Base-by-base conservation (phyloP, 2,797 vertebrate species). In the Sebastiscus albofasciatus region DNA sequence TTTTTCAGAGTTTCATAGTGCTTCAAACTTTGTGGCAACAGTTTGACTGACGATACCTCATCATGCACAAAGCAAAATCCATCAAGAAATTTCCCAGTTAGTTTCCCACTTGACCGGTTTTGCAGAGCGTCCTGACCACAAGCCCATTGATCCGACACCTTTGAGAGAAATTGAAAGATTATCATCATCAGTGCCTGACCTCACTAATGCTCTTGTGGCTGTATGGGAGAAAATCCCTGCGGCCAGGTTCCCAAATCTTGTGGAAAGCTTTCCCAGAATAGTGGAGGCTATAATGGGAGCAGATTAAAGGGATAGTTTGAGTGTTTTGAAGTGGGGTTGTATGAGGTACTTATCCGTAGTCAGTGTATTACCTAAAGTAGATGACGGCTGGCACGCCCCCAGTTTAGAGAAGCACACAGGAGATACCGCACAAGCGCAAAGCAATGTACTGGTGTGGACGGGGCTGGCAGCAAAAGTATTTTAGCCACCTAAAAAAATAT, bases 381-480 rank as follows among this genome's bases (percentile, higher is more conserved):
- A 46, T 46, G 42, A 46, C 7, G 7, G 42, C 16, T 7, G 16
- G 6, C 42, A 46, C 3, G 16, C 42, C 42, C 42, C 16, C 6
- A 2, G 20, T 52, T 52, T 52, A 10, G 20, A 52, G 20, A n/a
- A 52, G 8, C 49, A 52, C 20, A 52, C 49, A 46, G 42, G 3
- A 46, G 42, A 46, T 46, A 46, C 0, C 0, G 18, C 2, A 20
- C 3, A 52, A n/a, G 20, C 20, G 49, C 1, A 52, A 46, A 46
- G 42, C 18, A 52, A 52, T 52, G 2, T n/a, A 52, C 7, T n/a
- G 49, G 20, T 52, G 3, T 52, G 49, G 20, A 52, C 4, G 8
- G 8, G 2, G 49, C 18, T 6, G 0, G 42, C 16, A 18, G 16
- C 8, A 52, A 52, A 52, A n/a, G 18, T 52, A 52, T n/a, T n/a